Evolutionary conservation across 37 sponge, comb jelly and placozoan genomes (phyloP).

Genomic region (Petrosia ficiformis): DNA sequence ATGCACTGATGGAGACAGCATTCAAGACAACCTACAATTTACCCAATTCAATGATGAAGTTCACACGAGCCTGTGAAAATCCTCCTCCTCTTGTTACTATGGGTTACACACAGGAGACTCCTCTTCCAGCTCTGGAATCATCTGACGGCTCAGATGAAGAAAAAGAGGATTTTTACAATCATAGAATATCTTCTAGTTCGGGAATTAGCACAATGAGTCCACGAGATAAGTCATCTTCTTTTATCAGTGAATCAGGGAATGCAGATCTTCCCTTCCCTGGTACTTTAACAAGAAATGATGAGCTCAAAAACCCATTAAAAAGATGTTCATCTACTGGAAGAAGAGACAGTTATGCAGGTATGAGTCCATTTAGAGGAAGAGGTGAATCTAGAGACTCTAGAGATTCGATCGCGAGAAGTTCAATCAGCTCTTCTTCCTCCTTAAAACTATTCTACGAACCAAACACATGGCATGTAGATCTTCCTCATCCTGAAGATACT

Average conservation of each 20-base stretch:
- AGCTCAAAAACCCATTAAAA: neutral
- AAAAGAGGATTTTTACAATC: neutral
- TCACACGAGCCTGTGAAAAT: neutral
- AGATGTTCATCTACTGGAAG: neutral
- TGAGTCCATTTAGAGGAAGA: neutral
- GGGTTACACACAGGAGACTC: neutral
- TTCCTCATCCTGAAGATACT: constrained; percentile 18
- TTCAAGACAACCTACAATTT: constrained; percentile 1
- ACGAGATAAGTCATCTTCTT: neutral
- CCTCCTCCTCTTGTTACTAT: neutral
- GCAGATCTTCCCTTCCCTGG: neutral
- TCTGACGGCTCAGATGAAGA: neutral
- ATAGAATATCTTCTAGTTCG: neutral
- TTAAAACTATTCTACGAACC: neutral
- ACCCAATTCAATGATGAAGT: neutral
- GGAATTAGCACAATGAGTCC: neutral
- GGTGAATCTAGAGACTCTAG: neutral
- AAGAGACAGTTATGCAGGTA: neutral
- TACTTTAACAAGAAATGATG: neutral
- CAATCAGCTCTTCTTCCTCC: neutral
- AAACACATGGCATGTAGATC: constrained; percentile 19
- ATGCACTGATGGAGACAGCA: constrained; percentile 28
- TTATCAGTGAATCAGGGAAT: neutral
- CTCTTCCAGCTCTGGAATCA: no score
- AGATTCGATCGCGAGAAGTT: no score